These are phyloP conservation scores for Phymastichus coffea DNA, from an alignment of 1,140 invertebrate species.

Conservation along the genomic window DNA sequence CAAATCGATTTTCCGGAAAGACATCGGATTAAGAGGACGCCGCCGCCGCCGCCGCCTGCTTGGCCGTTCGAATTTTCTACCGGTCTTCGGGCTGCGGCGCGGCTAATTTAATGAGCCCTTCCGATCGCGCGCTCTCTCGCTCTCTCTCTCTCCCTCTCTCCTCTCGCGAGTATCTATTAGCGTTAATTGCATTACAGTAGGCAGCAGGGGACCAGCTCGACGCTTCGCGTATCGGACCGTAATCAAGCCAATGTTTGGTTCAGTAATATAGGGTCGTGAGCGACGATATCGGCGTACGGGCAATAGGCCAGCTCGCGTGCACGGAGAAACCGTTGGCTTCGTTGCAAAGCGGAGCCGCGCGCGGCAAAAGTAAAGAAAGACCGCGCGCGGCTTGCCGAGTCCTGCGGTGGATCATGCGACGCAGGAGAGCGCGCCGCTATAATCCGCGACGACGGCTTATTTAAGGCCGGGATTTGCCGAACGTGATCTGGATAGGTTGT, in stretches of 20 bases:
- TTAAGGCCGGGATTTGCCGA: conserved; percentile 22
- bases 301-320: too few relatives aligned
- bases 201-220: too few relatives aligned
- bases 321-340: too few relatives aligned
- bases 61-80: too few relatives aligned
- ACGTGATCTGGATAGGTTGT: conserved; percentile 19
- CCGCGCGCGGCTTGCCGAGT: too few relatives aligned
- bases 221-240: not conserved
- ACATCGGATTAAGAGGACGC: conserved; percentile 48
- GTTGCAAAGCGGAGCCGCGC: not conserved
- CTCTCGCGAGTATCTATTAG: not conserved
- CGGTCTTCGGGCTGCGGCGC: too few relatives aligned
- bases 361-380: too few relatives aligned
- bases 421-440: too few relatives aligned
- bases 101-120: too few relatives aligned
- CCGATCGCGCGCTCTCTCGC: conserved; percentile 38
- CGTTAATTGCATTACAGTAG: too few relatives aligned
- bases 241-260: conserved; percentile 6
- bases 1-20: conserved; percentile 34
- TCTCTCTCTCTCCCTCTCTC: conserved; percentile 21
- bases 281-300: too few relatives aligned
- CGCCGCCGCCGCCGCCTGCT: conserved; percentile 34
- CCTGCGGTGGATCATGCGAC: too few relatives aligned
- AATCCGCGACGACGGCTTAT: conserved; percentile 19
- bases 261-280: not conserved